Base-by-base conservation (phyloP, 2,113 vertebrate species). In the Sus scrofa region DNA sequence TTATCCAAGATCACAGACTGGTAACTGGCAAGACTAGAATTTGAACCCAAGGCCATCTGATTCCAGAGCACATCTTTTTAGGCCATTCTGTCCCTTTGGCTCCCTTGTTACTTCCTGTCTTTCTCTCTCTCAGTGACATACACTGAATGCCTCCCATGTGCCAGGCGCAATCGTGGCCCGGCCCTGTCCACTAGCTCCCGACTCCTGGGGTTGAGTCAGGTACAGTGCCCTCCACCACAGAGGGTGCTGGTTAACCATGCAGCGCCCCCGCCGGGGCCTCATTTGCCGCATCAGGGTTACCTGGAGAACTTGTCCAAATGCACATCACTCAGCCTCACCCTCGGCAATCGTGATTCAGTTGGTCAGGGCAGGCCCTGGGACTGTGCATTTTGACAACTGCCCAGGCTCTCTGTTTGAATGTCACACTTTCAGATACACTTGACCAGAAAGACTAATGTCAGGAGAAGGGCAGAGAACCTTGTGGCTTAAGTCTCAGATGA, bases 141-240 rank as follows among this genome's bases (percentile, higher is more conserved):
- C 18, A 27, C 2, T 2, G 19, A 65, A 65, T 2, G 20, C 62
- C 24, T 71, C 58, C 56, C 11, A 1, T 20, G 39, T 22, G 16
- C 37, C 6, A 0, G 37, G 7, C 10, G 11, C 14, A 71, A 6
- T 24, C 27, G 50, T 26, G 77, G 50, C 26, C 26, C 3, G 83
- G 54, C 10, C 2, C 6, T 1, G 12, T 32, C 13, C 39, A 2
- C 62, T 30, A 3, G 2, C 6, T 22, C 12, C 30, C 39, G 65
- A 26, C 19, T 4, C 34, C 32, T 26, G 75, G 2, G 44, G 18
- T 0, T 3, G 24, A 37, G 14, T 0, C 6, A 65, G 9, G 15
- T 2, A 6, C 2, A 5, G n/a, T 19, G 77, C 6, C 44, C 22
- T 67, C 34, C 0, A 15, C 37, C 78, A 27, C 2, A 1, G 62